Evolutionary conservation across 1,140 invertebrate genomes (phyloP), one percentile per base, ranked within the genome.

Genomic region (Eurytemora carolleeae): DNA sequence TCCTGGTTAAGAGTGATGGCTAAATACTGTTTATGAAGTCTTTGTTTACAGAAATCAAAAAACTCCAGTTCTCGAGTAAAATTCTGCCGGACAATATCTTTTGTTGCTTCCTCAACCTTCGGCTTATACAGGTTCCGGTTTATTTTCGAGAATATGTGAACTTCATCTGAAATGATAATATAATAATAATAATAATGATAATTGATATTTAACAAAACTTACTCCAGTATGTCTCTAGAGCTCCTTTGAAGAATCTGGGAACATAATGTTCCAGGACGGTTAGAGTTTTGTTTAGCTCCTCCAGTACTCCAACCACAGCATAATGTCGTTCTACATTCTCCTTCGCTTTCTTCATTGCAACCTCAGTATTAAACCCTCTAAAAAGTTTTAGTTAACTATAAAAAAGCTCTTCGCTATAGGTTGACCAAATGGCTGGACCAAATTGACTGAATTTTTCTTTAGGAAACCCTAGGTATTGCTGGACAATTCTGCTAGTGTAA

Each of bases 51-150:
- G 69, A 91, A 92, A 68, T 90, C 82, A 71, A 90, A 92, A 70
- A 92, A 89, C 69, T 91, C 87, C 20, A 90, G 86, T 74, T 92
- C 88, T 59, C 83, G 76, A 0, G 87, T 89, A 69, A 92, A 88
- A 70, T 91, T 90, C 53, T 77, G 77, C 63, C 86, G 76, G 0
- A 91, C 84, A n/a, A 89, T 80, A 22, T 89, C 79, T 71, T 89
- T 89, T 0, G 90, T 80, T 68, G 83, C 80, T 67, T 89, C 84
- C 44, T 83, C 83, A 0, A 91, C 86, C 1, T 83, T 82, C 1
- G 86, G 86, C 70, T 90, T 89, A 72, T 88, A 88, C 20, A 80
- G 78, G 71, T 91, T 90, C 52, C 81, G 79, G 71, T 90, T 90
- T 67, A 88, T 86, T 63, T 81, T 81, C 59, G 80, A 82, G 65